A percentile compares a stretch with the other conserved stretches of the same genome.
These are phyloP conservation scores for Trichogramma evanescens DNA, from an alignment of 2,888 invertebrate genomes.

Conservation along the genomic window DNA sequence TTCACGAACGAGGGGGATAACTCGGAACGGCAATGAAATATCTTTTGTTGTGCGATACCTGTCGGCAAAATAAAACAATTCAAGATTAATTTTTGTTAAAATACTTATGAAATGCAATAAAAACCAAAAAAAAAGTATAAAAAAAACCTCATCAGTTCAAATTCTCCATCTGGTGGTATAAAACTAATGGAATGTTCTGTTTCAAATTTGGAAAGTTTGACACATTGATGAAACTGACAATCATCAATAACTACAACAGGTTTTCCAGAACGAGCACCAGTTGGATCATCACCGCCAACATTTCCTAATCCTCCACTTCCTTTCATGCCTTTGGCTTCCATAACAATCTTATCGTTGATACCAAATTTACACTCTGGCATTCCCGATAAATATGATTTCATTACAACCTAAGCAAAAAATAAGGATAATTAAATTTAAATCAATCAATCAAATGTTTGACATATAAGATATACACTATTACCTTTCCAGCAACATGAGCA, in stretches of 20 bases:
- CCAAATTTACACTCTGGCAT: constrained; percentile 99
- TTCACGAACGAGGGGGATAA: constrained; percentile 96
- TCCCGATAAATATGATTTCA: constrained; percentile 99
- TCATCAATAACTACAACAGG: constrained; percentile 99
- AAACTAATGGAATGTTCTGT: constrained; percentile 99
- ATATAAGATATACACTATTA: constrained; percentile 17
- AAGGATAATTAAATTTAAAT: neutral
- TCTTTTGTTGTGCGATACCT: constrained; percentile 99
- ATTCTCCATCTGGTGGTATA: constrained; percentile 99
- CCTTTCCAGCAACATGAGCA: constrained; percentile 96
- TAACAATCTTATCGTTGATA: constrained; percentile 98
- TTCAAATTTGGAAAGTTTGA: constrained; percentile 98
- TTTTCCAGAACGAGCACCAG: constrained; percentile 84
- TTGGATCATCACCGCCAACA: constrained; percentile 58
- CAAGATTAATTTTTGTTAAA: neutral
- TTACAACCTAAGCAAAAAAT: constrained; percentile 63
- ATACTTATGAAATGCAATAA: constrained; percentile 2
- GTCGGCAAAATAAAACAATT: constrained; percentile 8
- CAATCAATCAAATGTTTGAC: neutral
- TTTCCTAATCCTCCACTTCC: constrained; percentile 54
- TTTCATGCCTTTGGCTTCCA: constrained; percentile 87
- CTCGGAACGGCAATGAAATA: constrained; percentile 97
- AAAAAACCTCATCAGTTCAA: constrained; percentile 90
- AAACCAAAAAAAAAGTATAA: neutral
- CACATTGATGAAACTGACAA: constrained; percentile 99